Base-by-base conservation (phyloP, 2,113 vertebrate species). In the Sylvietta virens region DNA sequence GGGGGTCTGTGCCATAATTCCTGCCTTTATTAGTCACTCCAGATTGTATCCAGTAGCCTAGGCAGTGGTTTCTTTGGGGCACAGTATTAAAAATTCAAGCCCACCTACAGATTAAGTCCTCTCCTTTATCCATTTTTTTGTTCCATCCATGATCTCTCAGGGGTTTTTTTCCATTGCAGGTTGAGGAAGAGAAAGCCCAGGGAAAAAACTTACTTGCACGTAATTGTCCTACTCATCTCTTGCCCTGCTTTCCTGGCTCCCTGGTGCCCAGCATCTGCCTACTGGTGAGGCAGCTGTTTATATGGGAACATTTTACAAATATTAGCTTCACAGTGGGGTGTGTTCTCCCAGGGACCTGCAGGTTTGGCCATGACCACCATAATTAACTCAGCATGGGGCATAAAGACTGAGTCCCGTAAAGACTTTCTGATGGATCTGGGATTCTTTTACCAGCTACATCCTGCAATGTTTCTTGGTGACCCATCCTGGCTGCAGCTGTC, bases 1-100 rank as follows among this genome's bases (percentile, higher is more conserved):
- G 76, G 76, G 85, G 86, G 82, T 86, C 76, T 92, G 60, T 88
- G 72, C 23, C 37, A 37, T 57, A 85, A 81, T 94, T 96, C 81
- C 66, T 81, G 62, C 62, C 67, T 95, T 96, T 92, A 72, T 96
- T 90, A 93, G 82, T 88, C 69, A 47, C 64, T 81, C 72, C 80
- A 93, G 92, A 95, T 76, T 94, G 85, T 78, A 90, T 88, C 90
- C 90, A 69, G 37, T 90, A 95, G 72, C 83, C 60, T 90, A 90
- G 90, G 61, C 45, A 88, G 80, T 81, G 45, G 82, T 94, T 95
- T 97, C 93, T 95, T 94, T 96, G 88, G 94, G 95, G 90, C 93
- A 90, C 76, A 92, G 61, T 76, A 94, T 96, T 94, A 96, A 96
- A 94, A 92, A 96, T 76, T 90, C 76, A 88, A 88, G 76, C 51